These are phyloP conservation scores for Ctenodactylus gundi DNA, from an alignment of 2,113 vertebrate genomes.

Conservation along the genomic window DNA sequence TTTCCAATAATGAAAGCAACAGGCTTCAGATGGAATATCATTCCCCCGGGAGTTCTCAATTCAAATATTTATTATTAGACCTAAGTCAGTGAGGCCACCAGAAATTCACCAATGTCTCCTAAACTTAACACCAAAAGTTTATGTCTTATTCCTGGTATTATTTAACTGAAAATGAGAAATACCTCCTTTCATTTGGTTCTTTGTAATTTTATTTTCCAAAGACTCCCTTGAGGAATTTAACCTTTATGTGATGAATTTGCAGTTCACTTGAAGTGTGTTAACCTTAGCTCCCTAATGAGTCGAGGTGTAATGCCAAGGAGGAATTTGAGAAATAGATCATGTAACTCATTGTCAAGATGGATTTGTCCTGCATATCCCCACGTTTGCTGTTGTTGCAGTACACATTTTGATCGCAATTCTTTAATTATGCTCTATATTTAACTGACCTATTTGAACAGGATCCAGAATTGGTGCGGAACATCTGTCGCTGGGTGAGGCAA, in stretches of 20 bases:
- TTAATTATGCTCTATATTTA: constrained; percentile 85
- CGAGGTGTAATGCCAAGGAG: constrained; percentile 49
- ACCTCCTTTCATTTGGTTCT: constrained; percentile 45
- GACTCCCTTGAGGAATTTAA: constrained; percentile 43
- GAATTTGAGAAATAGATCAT: constrained; percentile 68
- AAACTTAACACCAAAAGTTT: constrained; percentile 14
- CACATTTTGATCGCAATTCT: constrained; percentile 81
- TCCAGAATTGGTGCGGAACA: constrained; percentile 93
- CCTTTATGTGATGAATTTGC: constrained; percentile 67
- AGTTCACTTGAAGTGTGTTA: constrained; percentile 46
- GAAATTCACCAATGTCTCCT: constrained; percentile 17
- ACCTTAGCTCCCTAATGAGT: constrained; percentile 72
- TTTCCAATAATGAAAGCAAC: not conserved
- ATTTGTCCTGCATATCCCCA: constrained; percentile 48
- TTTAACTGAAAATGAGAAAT: constrained; percentile 39
- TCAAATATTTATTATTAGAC: not conserved
- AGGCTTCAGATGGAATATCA: not conserved
- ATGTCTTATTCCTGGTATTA: constrained; percentile 7
- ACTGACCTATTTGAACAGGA: constrained; percentile 91
- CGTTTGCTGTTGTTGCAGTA: constrained; percentile 76
- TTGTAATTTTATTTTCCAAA: constrained; percentile 49
- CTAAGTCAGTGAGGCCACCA: not conserved
- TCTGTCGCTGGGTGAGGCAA: constrained; percentile 96
- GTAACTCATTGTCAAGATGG: constrained; percentile 68
- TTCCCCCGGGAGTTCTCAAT: not conserved